Evolutionary conservation across 2,113 vertebrate genomes (phyloP), one percentile per base, ranked within the genome.

Genomic region (Peucedramus taeniatus): DNA sequence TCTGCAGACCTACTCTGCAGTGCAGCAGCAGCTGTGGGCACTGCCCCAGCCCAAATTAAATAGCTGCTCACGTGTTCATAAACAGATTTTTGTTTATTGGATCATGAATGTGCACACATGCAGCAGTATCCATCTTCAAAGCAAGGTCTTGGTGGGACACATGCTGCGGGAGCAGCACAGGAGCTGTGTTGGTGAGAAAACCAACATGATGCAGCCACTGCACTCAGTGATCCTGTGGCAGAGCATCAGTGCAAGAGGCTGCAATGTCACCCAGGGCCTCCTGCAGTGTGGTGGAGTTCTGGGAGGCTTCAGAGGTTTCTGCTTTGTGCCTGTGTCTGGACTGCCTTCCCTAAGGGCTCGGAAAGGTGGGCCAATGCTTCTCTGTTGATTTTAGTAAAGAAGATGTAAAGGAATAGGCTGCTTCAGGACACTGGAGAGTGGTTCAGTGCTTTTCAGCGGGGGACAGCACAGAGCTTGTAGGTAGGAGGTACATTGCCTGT

Each of bases 391-490:
- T 71, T n/a, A 45, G 15, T 37, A 30, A 56, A 39, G 30, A 35
- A 31, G 7, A 11, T 47, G 30, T 24, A 59, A 84, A 64, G 56
- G 30, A 75, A 12, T 8, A 51, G 57, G 31, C 24, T 39, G 13
- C 30, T 40, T 87, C 21, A 50, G 84, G 39, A 31, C 13, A 10
- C 10, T 1, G 28, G 24, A 75, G 69, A 24, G 21, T 12, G 15
- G 19, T 27, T 30, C 49, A 26, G 50, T 45, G 40, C 37, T 40
- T 37, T 56, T 95, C 40, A 96, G 61, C 60, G 94, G 37, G 94
- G 94, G 4, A 97, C 2, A 42, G 97, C 93, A 72, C 84, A 74
- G 35, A 97, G 71, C 88, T 97, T 39, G 33, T 80, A 98, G 13
- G 0, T 3, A 15, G 93, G 78, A 33, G 96, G 96, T 35, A 96